Evolutionary conservation across 1,140 invertebrate genomes (phyloP).

Genomic region (Hormaphis cornu): DNA sequence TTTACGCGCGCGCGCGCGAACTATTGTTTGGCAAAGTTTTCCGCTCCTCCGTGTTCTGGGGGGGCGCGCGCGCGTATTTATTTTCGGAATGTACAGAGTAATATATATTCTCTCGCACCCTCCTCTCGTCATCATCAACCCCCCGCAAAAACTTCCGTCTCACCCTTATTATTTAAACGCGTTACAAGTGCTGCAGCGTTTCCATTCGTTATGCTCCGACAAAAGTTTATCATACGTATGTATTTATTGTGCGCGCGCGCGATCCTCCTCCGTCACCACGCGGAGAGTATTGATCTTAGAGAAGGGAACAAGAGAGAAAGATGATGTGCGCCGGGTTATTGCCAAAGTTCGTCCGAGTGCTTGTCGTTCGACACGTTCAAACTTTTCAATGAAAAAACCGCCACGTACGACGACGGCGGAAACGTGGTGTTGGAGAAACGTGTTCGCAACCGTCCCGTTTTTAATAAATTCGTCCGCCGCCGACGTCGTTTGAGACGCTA

Average conservation of each 20-base stretch:
- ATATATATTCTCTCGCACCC: too few species aligned
- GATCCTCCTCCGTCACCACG: too few species aligned
- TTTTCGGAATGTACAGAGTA: constrained; percentile 14
- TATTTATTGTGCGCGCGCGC: too few species aligned
- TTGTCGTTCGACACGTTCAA: constrained; percentile 15
- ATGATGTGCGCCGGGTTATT: too few species aligned
- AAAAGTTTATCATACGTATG: constrained; percentile 28
- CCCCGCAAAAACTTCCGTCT: not conserved
- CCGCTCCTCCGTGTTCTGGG: too few species aligned
- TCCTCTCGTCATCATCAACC: too few species aligned
- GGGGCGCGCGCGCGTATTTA: not conserved
- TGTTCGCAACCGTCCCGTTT: not conserved
- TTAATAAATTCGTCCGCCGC: not conserved
- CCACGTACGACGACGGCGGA: not conserved
- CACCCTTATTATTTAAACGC: not conserved
- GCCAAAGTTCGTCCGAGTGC: not conserved
- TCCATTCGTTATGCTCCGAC: constrained; percentile 15
- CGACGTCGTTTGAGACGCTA: not conserved
- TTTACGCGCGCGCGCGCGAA: not conserved
- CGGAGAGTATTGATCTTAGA: constrained; percentile 22
- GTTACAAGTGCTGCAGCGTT: not conserved
- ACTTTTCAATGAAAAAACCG: constrained; percentile 20
- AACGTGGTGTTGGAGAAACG: not conserved
- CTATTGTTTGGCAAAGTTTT: not conserved
- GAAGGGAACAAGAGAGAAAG: too few species aligned